phyloP scores from a whole-genome alignment of 2,797 vertebrate species.

The Sciaenops ocellatus region DNA sequence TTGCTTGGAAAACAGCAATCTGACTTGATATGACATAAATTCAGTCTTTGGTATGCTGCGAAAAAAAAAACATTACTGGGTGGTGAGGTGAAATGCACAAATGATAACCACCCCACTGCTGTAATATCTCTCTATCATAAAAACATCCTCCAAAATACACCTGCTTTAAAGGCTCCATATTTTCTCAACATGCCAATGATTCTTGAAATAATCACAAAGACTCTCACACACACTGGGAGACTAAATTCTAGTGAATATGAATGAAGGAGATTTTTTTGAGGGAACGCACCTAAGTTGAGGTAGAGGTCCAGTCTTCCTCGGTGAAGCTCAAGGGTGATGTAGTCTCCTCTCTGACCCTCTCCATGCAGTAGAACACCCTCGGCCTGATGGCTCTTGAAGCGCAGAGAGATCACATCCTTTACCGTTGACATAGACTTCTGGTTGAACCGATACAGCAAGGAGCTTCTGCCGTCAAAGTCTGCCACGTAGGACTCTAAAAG shows the following conservation, averaged over 20 bases:
- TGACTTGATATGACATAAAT: not conserved
- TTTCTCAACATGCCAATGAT: not conserved
- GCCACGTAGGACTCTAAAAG: conserved; percentile 90
- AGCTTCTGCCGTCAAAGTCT: conserved; percentile 96
- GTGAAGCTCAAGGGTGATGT: conserved; percentile 95
- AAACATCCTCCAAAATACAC: not conserved
- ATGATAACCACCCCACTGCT: not conserved
- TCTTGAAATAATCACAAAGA: not conserved
- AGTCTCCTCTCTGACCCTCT: conserved; percentile 95
- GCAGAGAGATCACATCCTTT: conserved; percentile 96
- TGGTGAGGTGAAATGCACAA: not conserved
- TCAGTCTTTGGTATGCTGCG: not conserved
- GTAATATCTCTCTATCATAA: not conserved
- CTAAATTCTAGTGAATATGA: not conserved
- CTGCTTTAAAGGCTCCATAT: not conserved
- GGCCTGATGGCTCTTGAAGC: conserved; percentile 94
- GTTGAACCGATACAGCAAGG: conserved; percentile 96
- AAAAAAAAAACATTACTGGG: not conserved
- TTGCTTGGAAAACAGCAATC: not conserved
- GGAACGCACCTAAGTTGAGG: conserved; percentile 90
- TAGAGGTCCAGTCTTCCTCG: conserved; percentile 91
- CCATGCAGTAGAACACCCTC: conserved; percentile 96
- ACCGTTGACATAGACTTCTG: conserved; percentile 98
- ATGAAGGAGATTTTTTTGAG: not conserved
- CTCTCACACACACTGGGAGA: too few species aligned